Conservation (phyloP, 2,888 invertebrate genomes). For the Coenonympha arcania region DNA sequence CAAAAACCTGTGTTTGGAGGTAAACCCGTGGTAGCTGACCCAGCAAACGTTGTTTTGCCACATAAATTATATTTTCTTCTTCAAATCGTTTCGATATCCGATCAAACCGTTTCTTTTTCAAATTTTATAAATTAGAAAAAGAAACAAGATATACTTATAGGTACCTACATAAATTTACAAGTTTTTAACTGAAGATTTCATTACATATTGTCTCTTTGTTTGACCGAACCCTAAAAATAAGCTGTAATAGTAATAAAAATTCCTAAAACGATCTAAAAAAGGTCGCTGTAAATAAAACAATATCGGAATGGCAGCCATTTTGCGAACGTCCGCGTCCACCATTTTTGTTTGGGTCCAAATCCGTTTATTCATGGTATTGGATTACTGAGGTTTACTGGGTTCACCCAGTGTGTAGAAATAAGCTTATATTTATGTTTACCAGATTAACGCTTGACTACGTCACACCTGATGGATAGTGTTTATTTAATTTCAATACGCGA, state of each 20-base stretch:
- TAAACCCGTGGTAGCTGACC: too few relatives aligned
- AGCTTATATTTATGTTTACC: slow-evolving; percentile 10
- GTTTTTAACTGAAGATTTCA: too few relatives aligned
- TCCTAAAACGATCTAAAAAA: slow-evolving; percentile 11
- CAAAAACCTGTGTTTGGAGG: too few relatives aligned
- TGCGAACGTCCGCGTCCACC: slow-evolving; percentile 7
- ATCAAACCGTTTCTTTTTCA: too few relatives aligned
- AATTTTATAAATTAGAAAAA: too few relatives aligned
- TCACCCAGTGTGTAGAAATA: slow-evolving; percentile 10
- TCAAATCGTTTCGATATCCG: too few relatives aligned
- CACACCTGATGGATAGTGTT: neutral
- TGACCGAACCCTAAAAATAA: slow-evolving; percentile 4
- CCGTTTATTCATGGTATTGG: slow-evolving; percentile 17
- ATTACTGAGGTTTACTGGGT: neutral
- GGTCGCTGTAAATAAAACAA: slow-evolving; percentile 18
- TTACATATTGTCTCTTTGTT: too few relatives aligned
- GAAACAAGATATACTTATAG: too few relatives aligned
- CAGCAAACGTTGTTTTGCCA: too few relatives aligned
- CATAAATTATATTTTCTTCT: too few relatives aligned
- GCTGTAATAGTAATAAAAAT: slow-evolving; percentile 19
- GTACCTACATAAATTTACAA: too few relatives aligned
- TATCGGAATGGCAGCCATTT: slow-evolving; percentile 13
- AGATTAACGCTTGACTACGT: slow-evolving; percentile 3
- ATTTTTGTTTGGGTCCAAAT: slow-evolving; percentile 19
- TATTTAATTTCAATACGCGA: neutral